Percentiles rank a stretch among this genome's conserved stretches.
These are phyloP conservation scores for Nothobranchius furzeri DNA, from an alignment of 2,113 vertebrate genomes.

Conservation along the genomic window DNA sequence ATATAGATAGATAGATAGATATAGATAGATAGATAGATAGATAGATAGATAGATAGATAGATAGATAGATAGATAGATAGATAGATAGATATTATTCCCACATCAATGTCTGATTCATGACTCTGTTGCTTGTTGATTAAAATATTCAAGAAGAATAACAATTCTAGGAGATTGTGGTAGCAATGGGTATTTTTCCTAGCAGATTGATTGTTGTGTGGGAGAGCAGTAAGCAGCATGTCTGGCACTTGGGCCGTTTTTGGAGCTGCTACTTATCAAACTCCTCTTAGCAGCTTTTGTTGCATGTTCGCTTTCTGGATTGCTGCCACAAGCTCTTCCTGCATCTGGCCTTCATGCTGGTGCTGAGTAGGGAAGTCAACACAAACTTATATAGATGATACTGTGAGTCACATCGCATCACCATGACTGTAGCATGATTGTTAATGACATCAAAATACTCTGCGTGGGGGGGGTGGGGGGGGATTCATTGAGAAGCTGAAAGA, in stretches of 20 bases:
- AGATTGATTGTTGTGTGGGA: conserved; percentile 48
- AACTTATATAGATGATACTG: conserved; percentile 55
- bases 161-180: too few relatives aligned
- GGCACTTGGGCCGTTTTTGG: conserved; percentile 29
- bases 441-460: conserved; percentile 42
- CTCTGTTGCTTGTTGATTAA: too few relatives aligned
- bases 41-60: too few relatives aligned
- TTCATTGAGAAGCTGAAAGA: conserved; percentile 46
- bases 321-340: conserved; percentile 11
- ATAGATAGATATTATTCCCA: too few relatives aligned
- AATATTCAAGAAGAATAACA: too few relatives aligned
- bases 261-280: conserved; percentile 35
- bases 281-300: conserved; percentile 25
- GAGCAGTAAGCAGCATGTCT: conserved; percentile 54
- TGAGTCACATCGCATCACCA: conserved; percentile 54
- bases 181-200: conserved; percentile 50
- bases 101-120: too few relatives aligned
- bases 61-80: too few relatives aligned
- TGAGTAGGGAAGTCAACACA: conserved; percentile 44
- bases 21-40: too few relatives aligned
- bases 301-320: conserved; percentile 8
- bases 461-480: conserved; percentile 38
- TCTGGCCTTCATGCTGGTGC: conserved; percentile 37
- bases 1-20: too few relatives aligned
- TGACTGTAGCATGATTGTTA: conserved; percentile 38